Percentiles rank a stretch among this genome's conserved stretches.
Evolutionary conservation across 2,797 vertebrate species (phyloP).

Genomic region (Benthosema pterotum): DNA sequence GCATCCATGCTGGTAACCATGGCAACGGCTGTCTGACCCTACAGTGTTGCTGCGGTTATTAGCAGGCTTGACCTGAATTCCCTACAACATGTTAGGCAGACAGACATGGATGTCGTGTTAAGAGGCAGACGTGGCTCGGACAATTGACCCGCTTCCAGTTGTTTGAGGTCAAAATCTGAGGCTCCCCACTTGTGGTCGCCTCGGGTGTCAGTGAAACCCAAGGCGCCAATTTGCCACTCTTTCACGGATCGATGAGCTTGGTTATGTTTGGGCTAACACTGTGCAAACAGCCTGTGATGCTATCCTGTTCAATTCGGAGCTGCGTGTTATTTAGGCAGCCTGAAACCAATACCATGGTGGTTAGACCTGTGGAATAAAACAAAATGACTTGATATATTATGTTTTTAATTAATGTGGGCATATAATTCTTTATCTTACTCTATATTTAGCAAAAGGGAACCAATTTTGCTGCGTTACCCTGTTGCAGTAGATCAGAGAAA

Average conservation of each 20-base stretch:
- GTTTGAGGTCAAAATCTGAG: conserved; percentile 22
- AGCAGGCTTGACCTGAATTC: conserved; percentile 81
- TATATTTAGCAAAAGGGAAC: conserved; percentile 43
- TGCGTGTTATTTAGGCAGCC: neutral
- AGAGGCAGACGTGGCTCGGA: conserved; percentile 40
- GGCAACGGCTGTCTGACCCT: conserved; percentile 78
- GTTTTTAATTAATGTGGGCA: neutral
- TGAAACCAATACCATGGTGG: neutral
- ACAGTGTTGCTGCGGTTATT: conserved; percentile 59
- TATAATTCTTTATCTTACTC: conserved; percentile 11
- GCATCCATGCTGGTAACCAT: conserved; percentile 78
- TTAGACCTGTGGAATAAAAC: conserved; percentile 14
- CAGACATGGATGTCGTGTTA: conserved; percentile 18
- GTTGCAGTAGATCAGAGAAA: conserved; percentile 25
- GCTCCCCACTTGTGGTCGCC: neutral
- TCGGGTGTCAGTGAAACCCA: conserved; percentile 8
- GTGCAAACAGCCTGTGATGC: neutral
- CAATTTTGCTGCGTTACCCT: conserved; percentile 64
- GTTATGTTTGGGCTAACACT: neutral
- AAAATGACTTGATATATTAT: no score
- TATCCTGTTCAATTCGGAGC: neutral
- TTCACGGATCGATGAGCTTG: conserved; percentile 12
- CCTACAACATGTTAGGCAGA: conserved; percentile 45
- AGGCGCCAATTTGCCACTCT: neutral
- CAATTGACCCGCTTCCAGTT: conserved; percentile 68